Percentiles rank a stretch among this genome's conserved stretches.
Conservation (phyloP, 2,797 vertebrate genomes). For the Glyptemys insculpta region DNA sequence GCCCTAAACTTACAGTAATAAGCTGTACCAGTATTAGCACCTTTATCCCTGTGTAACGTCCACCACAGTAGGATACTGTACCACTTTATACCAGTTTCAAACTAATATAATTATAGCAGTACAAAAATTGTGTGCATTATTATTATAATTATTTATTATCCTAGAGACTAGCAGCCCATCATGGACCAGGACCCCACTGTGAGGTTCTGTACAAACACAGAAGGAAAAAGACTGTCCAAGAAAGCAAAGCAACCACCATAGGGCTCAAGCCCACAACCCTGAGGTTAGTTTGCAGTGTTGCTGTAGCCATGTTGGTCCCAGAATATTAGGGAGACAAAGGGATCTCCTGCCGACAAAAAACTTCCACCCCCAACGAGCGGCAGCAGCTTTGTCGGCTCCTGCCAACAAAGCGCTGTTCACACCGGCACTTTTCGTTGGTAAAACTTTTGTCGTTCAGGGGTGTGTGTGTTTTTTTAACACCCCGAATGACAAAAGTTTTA, state of each 20-base stretch:
- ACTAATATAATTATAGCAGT: not conserved
- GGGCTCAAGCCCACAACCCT: not conserved
- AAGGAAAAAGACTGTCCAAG: not conserved
- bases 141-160: not conserved
- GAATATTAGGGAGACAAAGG: not conserved
- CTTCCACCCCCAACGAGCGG: too few relatives aligned
- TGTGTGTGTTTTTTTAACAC: too few relatives aligned
- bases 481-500: too few relatives aligned
- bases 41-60: not conserved
- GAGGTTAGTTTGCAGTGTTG: not conserved
- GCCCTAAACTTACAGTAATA: not conserved
- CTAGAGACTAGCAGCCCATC: not conserved
- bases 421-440: too few relatives aligned
- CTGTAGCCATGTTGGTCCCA: not conserved
- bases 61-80: not conserved
- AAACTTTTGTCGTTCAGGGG: too few relatives aligned
- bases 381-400: too few relatives aligned
- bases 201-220: not conserved
- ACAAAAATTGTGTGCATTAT: not conserved
- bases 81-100: not conserved
- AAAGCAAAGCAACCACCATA: not conserved
- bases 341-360: too few relatives aligned
- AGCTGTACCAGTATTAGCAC: not conserved
- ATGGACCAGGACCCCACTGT: not conserved
- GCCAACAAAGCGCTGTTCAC: too few relatives aligned